Conservation (phyloP, 2,888 invertebrate genomes). For the Limnephilus marmoratus region DNA sequence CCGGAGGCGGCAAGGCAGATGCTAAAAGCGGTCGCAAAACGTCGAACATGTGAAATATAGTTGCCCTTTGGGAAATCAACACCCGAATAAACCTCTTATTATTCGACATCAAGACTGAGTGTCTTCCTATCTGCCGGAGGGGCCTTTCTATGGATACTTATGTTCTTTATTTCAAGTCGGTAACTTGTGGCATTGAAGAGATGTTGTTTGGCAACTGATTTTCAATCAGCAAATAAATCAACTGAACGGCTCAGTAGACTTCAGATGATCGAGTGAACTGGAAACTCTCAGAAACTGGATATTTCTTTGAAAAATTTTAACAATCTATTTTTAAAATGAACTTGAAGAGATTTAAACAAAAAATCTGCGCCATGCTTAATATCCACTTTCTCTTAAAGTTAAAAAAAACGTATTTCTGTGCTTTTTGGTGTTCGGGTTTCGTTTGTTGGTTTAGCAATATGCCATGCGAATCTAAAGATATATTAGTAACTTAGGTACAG, state of each 20-base stretch:
- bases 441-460: too few species aligned
- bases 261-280: background rate
- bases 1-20: background rate
- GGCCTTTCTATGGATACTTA: background rate
- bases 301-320: background rate
- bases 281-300: background rate
- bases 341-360: background rate
- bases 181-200: background rate
- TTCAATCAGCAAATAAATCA: background rate
- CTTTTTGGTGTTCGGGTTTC: too few species aligned
- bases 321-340: background rate
- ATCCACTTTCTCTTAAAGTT: background rate
- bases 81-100: background rate
- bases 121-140: background rate
- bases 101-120: background rate
- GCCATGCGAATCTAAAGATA: too few species aligned
- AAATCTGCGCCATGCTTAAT: background rate
- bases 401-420: background rate
- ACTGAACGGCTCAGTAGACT: background rate
- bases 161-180: background rate
- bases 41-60: slow-evolving; percentile 12
- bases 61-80: slow-evolving; percentile 23
- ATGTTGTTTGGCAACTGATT: background rate
- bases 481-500: too few species aligned
- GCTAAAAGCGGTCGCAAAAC: slow-evolving; percentile 2